Evolutionary conservation across 2,888 invertebrate genomes (phyloP), one percentile per base, ranked within the genome.

Genomic region (Pterobdella sp.): DNA sequence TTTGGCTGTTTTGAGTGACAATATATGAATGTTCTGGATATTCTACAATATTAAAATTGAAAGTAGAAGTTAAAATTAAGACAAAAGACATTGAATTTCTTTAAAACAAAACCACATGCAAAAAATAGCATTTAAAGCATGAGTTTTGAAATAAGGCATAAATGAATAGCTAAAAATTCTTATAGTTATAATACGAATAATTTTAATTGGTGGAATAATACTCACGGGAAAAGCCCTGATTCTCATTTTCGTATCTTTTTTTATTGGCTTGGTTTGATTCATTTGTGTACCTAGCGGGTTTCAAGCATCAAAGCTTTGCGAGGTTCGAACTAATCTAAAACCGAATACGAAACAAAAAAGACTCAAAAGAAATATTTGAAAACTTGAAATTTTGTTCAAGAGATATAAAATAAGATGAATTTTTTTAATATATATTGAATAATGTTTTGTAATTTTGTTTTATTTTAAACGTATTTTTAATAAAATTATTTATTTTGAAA

Each of bases 181-280:
- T n/a, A n/a, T n/a, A n/a, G n/a, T n/a, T n/a, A n/a, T n/a, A n/a
- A n/a, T n/a, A n/a, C n/a, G n/a, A n/a, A n/a, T n/a, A n/a, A n/a
- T n/a, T n/a, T n/a, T n/a, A n/a, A n/a, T n/a, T n/a, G n/a, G n/a
- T n/a, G n/a, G n/a, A n/a, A n/a, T n/a, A n/a, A n/a, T n/a, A 89
- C 93, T 93, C 87, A 95, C 94, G 85, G 95, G 94, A 87, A 96
- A 96, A 80, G 95, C 94, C 85, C 94, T 89, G 84, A 96, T 96
- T 84, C 96, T 89, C 94, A 95, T 94, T 87, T 95, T 95, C 29
- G 81, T 80, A 76, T 82, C 82, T 77, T 81, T 82, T 76, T 81
- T 81, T 56, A 72, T 72, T 69, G 63, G 52, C 64, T 74, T 74
- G 7, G 68, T 74, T 18, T 72, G 36, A 70, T 74, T 76, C 76